Evolutionary conservation across 2,113 vertebrate genomes (phyloP).

Genomic region (Cygnus atratus): DNA sequence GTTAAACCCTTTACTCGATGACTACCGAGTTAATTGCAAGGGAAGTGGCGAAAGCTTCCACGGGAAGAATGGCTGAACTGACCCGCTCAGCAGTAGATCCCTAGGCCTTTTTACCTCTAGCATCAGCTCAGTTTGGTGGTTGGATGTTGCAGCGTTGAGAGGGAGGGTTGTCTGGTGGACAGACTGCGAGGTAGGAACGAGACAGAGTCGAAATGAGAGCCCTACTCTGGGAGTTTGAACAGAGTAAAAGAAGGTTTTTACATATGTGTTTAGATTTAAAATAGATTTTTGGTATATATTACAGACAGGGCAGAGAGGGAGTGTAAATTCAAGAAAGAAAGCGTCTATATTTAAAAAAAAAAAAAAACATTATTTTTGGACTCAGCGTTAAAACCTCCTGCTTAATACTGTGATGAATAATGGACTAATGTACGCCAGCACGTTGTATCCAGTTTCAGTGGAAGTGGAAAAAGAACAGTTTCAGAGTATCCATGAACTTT

Average conservation of each 20-base stretch:
- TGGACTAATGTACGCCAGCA: not conserved
- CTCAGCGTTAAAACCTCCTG: not conserved
- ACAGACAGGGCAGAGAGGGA: too few relatives aligned
- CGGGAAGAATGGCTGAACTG: not conserved
- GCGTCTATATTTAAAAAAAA: not conserved
- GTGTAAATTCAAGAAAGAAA: not conserved
- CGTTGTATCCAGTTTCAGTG: not conserved
- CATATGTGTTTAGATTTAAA: accelerated
- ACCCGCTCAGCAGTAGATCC: accelerated
- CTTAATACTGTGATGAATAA: not conserved
- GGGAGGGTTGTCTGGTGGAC: not conserved
- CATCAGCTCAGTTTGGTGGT: not conserved
- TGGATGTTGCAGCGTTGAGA: not conserved
- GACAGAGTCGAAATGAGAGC: not conserved
- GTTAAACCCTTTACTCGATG: not conserved
- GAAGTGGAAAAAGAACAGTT: not conserved
- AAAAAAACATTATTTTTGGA: not conserved
- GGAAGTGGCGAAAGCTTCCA: not conserved
- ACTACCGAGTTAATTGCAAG: not conserved
- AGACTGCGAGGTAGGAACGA: not conserved
- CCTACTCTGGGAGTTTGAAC: not conserved
- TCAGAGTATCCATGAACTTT: not conserved
- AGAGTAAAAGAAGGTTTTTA: not conserved
- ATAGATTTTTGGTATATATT: not conserved
- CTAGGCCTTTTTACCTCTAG: not conserved